phyloP scores from a whole-genome alignment of 2,113 vertebrate genomes.

The Nothocercus julius region DNA sequence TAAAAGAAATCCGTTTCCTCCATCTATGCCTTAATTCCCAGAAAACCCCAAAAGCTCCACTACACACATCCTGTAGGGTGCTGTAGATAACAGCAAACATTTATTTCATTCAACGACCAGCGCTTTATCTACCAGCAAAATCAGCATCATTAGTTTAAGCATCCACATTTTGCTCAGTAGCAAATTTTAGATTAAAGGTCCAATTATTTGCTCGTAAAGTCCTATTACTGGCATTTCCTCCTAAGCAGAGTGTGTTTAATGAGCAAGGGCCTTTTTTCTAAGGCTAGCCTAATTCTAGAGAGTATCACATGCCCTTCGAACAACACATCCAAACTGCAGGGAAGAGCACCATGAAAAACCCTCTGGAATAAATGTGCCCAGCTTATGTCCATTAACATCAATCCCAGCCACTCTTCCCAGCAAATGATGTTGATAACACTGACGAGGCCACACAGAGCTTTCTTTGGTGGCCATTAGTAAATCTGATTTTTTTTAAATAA shows the following conservation, averaged over 20 bases:
- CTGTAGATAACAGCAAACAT: conserved; percentile 40
- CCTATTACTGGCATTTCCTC: conserved; percentile 16
- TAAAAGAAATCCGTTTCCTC: neutral
- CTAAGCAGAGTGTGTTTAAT: conserved; percentile 19
- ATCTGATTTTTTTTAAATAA: neutral
- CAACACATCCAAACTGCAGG: conserved; percentile 10
- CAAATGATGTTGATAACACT: neutral
- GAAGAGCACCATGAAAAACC: neutral
- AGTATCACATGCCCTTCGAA: neutral
- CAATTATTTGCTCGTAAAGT: conserved; percentile 53
- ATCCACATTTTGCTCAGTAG: neutral
- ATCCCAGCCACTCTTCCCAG: neutral
- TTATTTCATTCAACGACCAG: conserved; percentile 22
- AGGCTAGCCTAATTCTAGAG: conserved; percentile 11
- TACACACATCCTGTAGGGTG: neutral
- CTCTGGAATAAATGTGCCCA: conserved; percentile 33
- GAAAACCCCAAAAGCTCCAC: neutral
- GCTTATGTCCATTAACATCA: neutral
- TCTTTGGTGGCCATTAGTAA: neutral
- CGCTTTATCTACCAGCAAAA: conserved; percentile 44
- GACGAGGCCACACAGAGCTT: neutral
- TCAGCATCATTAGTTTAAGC: conserved; percentile 45
- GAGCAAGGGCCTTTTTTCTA: conserved; percentile 27
- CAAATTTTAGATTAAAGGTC: conserved; percentile 47
- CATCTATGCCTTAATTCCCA: neutral